Base-by-base conservation (phyloP, 2,113 vertebrate genomes). In the Hepsetus odoe region DNA sequence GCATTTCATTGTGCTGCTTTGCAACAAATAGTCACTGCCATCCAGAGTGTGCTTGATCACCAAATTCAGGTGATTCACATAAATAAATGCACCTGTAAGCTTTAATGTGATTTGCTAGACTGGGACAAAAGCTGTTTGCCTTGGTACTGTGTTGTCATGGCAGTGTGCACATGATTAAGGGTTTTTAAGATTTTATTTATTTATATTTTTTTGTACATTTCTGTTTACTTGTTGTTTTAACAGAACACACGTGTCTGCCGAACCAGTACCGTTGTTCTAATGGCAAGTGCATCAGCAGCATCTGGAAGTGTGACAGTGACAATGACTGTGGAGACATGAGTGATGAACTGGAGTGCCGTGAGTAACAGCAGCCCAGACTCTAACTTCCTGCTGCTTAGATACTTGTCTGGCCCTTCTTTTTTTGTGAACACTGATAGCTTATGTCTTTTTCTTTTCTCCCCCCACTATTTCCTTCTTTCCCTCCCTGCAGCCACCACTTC, bases 311-410 rank as follows among this genome's bases (percentile, higher is more conserved):
- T 6, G 98, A 99, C 88, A 96, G 95, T 0, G 97, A 99, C 88
- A 96, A 99, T 0, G 98, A 99, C 93, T 99, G 98, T 0, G 97
- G 96, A 4, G 98, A 99, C 91, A 97, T 97, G 95, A 99, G 97
- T 0, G 98, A 99, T 0, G 98, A 99, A 85, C 94, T 89, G 70
- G 94, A 97, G 84, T 99, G 98, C 88, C 97, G 97, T 98, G 82
- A 96, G 96, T 94, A 18, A 46, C 59, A 38, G 20, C 62, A 51
- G n/a, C 28, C 53, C 20, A 8, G 49, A 12, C 68, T 32, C 55
- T n/a, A 22, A 13, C 55, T 38, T 26, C 78, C 1, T 49, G 0
- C 8, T 14, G 1, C 38, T 58, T n/a, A 12, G 22, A 9, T 40
- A 10, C 22, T 32, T 1, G 0, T 72, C 1, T 64, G n/a, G 11